A percentile compares a stretch with the other conserved stretches of the same genome.
Conservation (phyloP, 2,113 vertebrate genomes). For the Cyanistes caeruleus region DNA sequence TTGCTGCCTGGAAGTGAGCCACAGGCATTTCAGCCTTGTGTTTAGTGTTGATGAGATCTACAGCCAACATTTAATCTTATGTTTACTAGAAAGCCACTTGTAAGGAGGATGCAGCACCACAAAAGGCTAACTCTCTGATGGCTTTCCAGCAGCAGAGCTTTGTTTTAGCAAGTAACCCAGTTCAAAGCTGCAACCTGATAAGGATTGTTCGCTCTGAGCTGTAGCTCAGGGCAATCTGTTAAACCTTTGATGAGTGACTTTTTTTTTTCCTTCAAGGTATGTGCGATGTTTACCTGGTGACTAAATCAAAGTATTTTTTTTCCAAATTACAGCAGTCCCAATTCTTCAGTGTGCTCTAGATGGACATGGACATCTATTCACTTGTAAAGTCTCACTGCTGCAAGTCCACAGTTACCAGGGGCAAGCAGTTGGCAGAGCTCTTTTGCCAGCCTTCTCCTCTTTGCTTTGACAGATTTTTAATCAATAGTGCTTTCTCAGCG, state of each 20-base stretch:
- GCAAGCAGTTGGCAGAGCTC: background rate
- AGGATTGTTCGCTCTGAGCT: background rate
- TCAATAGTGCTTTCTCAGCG: background rate
- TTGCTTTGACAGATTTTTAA: background rate
- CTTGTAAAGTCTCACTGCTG: background rate
- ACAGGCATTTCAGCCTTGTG: constrained; percentile 57
- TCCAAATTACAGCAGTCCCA: background rate
- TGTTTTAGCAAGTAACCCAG: constrained; percentile 8
- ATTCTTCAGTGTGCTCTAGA: background rate
- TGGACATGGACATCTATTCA: background rate
- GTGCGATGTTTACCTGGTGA: background rate
- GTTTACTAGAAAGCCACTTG: constrained; percentile 64
- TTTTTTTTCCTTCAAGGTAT: background rate
- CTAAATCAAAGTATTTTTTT: background rate
- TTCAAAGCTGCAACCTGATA: constrained; percentile 25
- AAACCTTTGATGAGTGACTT: background rate
- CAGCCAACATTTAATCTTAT: constrained; percentile 65
- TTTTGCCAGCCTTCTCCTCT: background rate
- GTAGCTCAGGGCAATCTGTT: background rate
- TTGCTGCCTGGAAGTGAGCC: constrained; percentile 77
- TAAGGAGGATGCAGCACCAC: background rate
- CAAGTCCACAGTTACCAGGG: rapidly evolving
- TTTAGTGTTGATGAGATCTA: constrained; percentile 71
- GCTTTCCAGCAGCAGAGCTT: constrained; percentile 33
- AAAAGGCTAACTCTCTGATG: constrained; percentile 30